A percentile compares a stretch with the other conserved stretches of the same genome.
Conservation (phyloP, 2,888 invertebrate genomes). For the Sinotaia quadrata region DNA sequence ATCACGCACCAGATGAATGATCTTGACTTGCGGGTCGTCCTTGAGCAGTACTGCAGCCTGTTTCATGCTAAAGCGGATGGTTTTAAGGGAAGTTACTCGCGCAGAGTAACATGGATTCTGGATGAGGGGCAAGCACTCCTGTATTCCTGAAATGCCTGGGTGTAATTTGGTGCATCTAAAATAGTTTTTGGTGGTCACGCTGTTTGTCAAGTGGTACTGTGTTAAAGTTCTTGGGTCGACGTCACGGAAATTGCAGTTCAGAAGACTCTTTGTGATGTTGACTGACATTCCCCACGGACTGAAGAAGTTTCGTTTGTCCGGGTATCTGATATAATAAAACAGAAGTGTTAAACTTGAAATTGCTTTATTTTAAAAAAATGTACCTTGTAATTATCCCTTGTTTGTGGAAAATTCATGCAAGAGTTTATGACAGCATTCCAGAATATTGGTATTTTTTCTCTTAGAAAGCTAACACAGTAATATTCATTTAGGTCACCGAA, state of each 20-base stretch:
- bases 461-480: too few relatives aligned
- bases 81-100: conserved; percentile 13
- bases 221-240: conserved; percentile 18
- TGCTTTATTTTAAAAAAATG: too few relatives aligned
- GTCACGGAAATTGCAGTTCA: conserved; percentile 8
- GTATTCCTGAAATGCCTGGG: background rate
- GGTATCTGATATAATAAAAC: background rate
- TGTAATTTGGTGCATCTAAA: background rate
- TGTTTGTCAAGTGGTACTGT: conserved; percentile 9
- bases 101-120: background rate
- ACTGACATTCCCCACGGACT: background rate
- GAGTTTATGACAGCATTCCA: too few relatives aligned
- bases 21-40: conserved; percentile 17
- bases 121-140: conserved; percentile 11
- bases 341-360: too few relatives aligned
- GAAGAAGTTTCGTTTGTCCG: background rate
- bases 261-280: background rate
- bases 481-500: too few relatives aligned
- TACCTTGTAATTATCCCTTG: too few relatives aligned
- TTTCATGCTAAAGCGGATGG: conserved; percentile 23
- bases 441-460: too few relatives aligned
- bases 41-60: background rate
- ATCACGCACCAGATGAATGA: conserved; percentile 27
- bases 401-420: too few relatives aligned
- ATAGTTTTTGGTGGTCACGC: conserved; percentile 1